A percentile compares a stretch with the other conserved stretches of the same genome.
Evolutionary conservation across 2,113 vertebrate species (phyloP).

Genomic region (Plecturocebus donacophilus): DNA sequence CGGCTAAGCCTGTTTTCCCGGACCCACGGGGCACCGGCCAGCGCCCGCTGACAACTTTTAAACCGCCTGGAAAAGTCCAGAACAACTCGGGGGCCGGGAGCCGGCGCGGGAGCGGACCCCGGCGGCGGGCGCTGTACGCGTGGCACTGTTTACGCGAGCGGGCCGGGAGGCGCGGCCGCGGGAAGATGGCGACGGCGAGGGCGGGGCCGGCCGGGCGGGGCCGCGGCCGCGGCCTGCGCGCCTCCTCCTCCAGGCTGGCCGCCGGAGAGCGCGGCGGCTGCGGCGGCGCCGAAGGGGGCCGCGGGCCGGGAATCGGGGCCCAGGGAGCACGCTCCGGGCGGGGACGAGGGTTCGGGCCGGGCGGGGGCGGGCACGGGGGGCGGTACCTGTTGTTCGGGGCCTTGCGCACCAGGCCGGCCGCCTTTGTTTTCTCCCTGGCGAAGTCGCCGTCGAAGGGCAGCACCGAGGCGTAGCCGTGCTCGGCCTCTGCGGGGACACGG

Average conservation of each 20-base stretch:
- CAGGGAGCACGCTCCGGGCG: neutral
- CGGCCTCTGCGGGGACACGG: constrained; percentile 92
- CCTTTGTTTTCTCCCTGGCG: constrained; percentile 96
- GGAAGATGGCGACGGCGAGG: constrained; percentile 79
- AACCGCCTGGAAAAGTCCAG: neutral
- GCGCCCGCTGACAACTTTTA: constrained; percentile 55
- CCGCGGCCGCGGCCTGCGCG: constrained; percentile 33
- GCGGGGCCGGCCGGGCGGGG: constrained; percentile 71
- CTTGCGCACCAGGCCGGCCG: constrained; percentile 93
- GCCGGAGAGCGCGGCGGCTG: constrained; percentile 29
- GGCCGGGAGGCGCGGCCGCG: constrained; percentile 75
- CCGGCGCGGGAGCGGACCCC: constrained; percentile 39
- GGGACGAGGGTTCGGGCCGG: too few relatives aligned
- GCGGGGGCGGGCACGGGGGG: neutral
- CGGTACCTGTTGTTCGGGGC: constrained; percentile 95
- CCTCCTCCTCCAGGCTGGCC: constrained; percentile 73
- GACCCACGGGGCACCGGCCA: neutral
- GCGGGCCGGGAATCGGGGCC: neutral
- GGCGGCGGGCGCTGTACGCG: constrained; percentile 74
- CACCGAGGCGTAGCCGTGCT: constrained; percentile 98
- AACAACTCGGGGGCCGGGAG: constrained; percentile 9
- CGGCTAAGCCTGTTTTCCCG: neutral
- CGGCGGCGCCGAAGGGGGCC: neutral
- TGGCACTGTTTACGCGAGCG: constrained; percentile 80
- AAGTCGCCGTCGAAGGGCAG: constrained; percentile 96